phyloP scores from a whole-genome alignment of 2,113 vertebrate species.

The Mirza zaza region DNA sequence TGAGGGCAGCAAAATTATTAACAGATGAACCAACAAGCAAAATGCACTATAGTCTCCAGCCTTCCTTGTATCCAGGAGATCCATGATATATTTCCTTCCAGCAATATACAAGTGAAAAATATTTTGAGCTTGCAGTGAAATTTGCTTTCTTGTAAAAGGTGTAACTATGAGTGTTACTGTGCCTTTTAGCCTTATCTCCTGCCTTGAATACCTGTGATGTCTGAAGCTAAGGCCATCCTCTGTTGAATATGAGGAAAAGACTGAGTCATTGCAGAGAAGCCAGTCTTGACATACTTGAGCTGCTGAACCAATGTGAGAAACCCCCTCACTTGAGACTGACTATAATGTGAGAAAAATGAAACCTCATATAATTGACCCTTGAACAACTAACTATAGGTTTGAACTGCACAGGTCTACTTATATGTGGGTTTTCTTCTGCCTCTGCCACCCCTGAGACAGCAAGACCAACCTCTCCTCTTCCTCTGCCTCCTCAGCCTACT shows the following conservation, averaged over 20 bases:
- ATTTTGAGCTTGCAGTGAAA: neutral
- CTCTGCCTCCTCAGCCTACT: neutral
- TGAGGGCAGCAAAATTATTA: neutral
- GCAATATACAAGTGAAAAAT: neutral
- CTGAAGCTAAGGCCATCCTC: neutral
- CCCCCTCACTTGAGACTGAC: neutral
- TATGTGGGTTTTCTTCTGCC: neutral
- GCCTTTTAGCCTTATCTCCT: neutral
- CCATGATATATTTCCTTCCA: neutral
- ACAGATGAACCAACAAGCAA: neutral
- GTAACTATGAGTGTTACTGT: neutral
- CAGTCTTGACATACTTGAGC: neutral
- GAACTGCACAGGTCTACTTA: neutral
- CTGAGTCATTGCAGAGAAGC: neutral
- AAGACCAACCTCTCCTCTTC: neutral
- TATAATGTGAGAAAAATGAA: neutral
- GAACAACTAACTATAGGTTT: neutral
- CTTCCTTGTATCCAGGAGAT: neutral
- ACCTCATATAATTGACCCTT: neutral
- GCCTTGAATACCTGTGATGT: neutral
- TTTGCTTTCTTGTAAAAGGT: neutral
- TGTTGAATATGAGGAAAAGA: neutral
- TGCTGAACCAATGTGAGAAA: neutral
- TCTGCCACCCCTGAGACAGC: neutral
- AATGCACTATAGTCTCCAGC: rapidly evolving